phyloP scores from a whole-genome alignment of 2,797 vertebrate species.

The Helarctos malayanus region DNA sequence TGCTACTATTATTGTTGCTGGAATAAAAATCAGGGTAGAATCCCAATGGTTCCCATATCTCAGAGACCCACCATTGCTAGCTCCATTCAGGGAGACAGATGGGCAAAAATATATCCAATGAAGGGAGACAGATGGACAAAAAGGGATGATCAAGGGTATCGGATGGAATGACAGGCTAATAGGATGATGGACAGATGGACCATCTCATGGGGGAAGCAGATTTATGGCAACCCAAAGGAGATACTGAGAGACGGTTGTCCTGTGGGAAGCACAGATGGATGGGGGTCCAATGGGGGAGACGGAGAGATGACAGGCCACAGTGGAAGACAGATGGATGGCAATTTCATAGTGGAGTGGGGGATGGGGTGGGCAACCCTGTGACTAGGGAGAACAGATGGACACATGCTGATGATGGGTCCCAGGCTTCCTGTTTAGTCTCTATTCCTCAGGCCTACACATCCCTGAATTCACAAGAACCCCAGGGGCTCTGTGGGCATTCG shows the following conservation, averaged over 20 bases:
- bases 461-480: conserved; percentile 42
- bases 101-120: conserved; percentile 56
- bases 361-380: not conserved
- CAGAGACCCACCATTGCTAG: not conserved
- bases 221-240: conserved; percentile 52
- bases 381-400: conserved; percentile 61
- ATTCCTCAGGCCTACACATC: conserved; percentile 72
- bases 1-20: not conserved
- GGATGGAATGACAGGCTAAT: conserved; percentile 8
- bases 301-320: conserved; percentile 64
- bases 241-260: not conserved
- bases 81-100: conserved; percentile 71
- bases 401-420: not conserved
- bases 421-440: conserved; percentile 87
- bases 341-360: conserved; percentile 31
- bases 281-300: conserved; percentile 41
- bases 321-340: conserved; percentile 72
- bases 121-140: conserved; percentile 66
- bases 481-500: conserved; percentile 58
- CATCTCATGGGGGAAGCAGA: conserved; percentile 31
- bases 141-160: conserved; percentile 7
- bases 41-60: not conserved
- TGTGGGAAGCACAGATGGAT: conserved; percentile 70
- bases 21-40: conserved; percentile 45
- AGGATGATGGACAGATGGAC: conserved; percentile 66